Evolutionary conservation across 2,797 vertebrate genomes (phyloP), one percentile per base, ranked within the genome.

Genomic region (Pipistrellus pipistrellus): DNA sequence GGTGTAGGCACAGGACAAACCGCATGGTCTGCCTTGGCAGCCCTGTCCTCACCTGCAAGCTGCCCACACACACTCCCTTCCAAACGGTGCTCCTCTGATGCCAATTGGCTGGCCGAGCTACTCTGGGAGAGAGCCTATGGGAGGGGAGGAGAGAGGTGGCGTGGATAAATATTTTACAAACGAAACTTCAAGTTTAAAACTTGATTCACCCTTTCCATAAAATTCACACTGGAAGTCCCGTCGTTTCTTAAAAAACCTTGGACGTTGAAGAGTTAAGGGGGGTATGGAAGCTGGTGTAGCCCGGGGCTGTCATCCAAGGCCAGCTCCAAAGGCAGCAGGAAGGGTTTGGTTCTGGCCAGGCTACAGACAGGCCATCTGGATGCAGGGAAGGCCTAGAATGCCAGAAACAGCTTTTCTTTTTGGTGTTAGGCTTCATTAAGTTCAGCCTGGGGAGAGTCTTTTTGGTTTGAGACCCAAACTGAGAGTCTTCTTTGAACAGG

Each of bases 1-100:
- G 95, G 89, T 96, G 97, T 96, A 94, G 96, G 89, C 94, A 91
- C 96, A 95, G 84, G 89, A 95, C 95, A 97, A 91, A 97, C 96
- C 96, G 21, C 97, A 96, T 91, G 80, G 92, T 71, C 97, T 94
- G 96, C 96, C 88, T 96, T 96, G 96, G 96, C 96, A 96, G 92
- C 78, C 48, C 75, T 90, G 59, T 46, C 73, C 91, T 97, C 97
- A 97, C 95, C 96, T 97, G 96, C 95, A 96, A 92, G 81, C 95
- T 96, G 96, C 93, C 96, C 95, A 97, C 96, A 97, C 93, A 96
- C 91, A 82, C 94, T 95, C 91, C 32, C 66, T 94, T 95, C 97
- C 95, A 96, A 90, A 96, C 12, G 77, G 86, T 48, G 82, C 48
- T 91, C 62, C 93, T 96, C 88, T 80, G 81, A 69, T 85, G 95